phyloP scores from a whole-genome alignment of 2,888 invertebrate genomes.

The Piscicola geometra region DNA sequence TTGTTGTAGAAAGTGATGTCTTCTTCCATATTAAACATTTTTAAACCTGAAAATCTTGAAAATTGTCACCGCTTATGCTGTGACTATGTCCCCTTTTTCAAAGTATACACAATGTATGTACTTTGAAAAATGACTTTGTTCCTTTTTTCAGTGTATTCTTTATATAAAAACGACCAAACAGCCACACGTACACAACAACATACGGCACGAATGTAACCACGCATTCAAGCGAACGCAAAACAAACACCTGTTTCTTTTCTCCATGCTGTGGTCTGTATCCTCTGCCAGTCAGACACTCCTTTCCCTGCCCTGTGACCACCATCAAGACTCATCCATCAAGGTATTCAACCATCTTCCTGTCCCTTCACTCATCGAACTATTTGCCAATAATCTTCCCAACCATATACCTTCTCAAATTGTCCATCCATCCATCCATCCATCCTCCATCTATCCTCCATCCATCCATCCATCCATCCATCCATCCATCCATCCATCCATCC shows the following conservation, averaged over 20 bases:
- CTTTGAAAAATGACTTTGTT: too few relatives aligned
- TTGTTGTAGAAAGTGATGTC: too few relatives aligned
- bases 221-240: not conserved
- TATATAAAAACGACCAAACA: too few relatives aligned
- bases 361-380: too few relatives aligned
- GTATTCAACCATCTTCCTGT: too few relatives aligned
- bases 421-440: conserved; percentile 60
- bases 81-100: too few relatives aligned
- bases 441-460: conserved; percentile 54
- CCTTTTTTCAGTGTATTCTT: too few relatives aligned
- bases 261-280: conserved; percentile 46
- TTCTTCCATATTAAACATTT: too few relatives aligned
- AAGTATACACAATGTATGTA: too few relatives aligned
- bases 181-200: too few relatives aligned
- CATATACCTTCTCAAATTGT: not conserved
- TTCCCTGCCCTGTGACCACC: conserved; percentile 46
- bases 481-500: not conserved
- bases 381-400: conserved; percentile 23
- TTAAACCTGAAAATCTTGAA: too few relatives aligned
- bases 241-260: conserved; percentile 36
- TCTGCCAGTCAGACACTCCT: conserved; percentile 62
- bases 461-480: not conserved
- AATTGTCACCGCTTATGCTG: too few relatives aligned
- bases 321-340: not conserved
- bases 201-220: not conserved